These are phyloP conservation scores for Tipula unca DNA, from an alignment of 2,888 invertebrate genomes.

Conservation along the genomic window DNA sequence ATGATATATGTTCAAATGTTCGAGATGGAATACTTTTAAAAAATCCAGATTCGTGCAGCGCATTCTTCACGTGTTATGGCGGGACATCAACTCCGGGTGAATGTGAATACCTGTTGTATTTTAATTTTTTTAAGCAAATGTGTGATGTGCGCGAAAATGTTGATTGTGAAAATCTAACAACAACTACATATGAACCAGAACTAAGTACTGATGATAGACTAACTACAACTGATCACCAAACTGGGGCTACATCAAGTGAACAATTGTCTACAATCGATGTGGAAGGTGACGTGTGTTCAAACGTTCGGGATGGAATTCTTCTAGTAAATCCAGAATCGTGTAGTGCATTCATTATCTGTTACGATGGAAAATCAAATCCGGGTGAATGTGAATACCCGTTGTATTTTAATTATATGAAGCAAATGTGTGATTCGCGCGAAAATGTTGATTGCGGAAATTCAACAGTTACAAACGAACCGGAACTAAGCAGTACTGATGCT, in stretches of 20 bases:
- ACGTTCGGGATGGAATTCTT: no score
- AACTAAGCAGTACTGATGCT: no score
- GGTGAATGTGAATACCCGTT: no score
- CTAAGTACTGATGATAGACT: not conserved
- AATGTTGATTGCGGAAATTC: no score
- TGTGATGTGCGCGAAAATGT: not conserved
- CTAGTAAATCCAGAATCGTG: no score
- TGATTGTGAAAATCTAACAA: no score
- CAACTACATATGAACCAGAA: not conserved
- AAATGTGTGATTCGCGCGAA: no score
- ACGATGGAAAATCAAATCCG: no score
- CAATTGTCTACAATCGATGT: not conserved
- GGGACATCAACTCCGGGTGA: not conserved
- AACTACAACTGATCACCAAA: not conserved
- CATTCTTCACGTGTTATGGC: not conserved
- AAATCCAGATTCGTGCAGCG: not conserved
- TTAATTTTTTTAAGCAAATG: not conserved
- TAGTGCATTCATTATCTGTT: no score
- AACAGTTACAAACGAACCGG: no score
- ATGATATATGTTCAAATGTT: not conserved
- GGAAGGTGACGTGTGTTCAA: no score
- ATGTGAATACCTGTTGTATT: not conserved
- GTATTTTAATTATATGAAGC: no score
- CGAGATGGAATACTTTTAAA: not conserved
- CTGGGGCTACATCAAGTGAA: not conserved